Conservation (phyloP, 2,888 invertebrate genomes). For the Serrognathus titanus region DNA sequence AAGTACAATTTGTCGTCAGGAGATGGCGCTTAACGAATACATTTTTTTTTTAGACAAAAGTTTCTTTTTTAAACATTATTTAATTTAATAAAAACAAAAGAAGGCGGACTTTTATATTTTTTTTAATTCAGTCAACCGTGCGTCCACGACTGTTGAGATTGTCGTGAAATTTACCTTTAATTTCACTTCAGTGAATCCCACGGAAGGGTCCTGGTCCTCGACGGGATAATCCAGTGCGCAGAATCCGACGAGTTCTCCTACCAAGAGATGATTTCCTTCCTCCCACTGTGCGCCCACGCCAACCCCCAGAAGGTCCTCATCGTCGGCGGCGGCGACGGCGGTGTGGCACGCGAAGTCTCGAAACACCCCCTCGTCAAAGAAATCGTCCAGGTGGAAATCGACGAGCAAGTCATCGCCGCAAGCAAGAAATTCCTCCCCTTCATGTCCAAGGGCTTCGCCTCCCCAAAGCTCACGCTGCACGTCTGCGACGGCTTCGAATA, state of each 20-base stretch:
- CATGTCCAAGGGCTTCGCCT: constrained; percentile 84
- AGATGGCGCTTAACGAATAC: no score
- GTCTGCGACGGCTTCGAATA: constrained; percentile 94
- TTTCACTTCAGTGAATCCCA: constrained; percentile 60
- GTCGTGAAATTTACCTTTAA: not conserved
- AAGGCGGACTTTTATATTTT: no score
- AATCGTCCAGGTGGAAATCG: constrained; percentile 89
- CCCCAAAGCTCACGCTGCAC: constrained; percentile 72
- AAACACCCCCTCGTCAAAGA: constrained; percentile 87
- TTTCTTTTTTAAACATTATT: no score
- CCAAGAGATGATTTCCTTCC: constrained; percentile 96
- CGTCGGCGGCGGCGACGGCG: constrained; percentile 98
- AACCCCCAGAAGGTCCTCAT: constrained; percentile 89
- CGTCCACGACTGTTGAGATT: no score
- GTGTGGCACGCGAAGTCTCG: constrained; percentile 90
- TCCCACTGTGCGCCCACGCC: constrained; percentile 88
- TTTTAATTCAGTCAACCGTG: not conserved
- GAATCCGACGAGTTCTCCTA: constrained; percentile 96
- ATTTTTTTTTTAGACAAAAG: no score
- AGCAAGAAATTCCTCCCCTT: constrained; percentile 86
- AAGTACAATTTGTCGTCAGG: no score
- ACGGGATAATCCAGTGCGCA: constrained; percentile 96
- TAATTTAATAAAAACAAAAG: no score
- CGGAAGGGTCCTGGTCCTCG: constrained; percentile 84
- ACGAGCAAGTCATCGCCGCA: constrained; percentile 83